phyloP scores from a whole-genome alignment of 2,113 vertebrate species.

The Saccopteryx leptura region DNA sequence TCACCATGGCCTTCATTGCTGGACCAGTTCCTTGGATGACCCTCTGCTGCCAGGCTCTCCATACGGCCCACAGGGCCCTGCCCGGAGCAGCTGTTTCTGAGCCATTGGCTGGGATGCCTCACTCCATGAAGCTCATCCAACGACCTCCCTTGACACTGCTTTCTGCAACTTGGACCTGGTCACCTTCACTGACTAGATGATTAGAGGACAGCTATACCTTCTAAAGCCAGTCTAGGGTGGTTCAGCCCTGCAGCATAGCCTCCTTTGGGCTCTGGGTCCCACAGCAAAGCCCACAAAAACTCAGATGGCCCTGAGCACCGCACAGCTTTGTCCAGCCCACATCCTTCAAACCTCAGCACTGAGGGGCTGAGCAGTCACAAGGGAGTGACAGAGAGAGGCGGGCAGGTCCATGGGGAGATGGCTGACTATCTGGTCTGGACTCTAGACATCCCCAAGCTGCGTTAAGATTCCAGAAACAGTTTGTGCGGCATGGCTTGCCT shows the following conservation, averaged over 20 bases:
- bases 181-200: not conserved
- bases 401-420: too few relatives aligned
- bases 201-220: not conserved
- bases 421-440: not conserved
- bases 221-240: not conserved
- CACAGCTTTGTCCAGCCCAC: not conserved
- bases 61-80: not conserved
- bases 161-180: not conserved
- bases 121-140: not conserved
- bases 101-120: not conserved
- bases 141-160: not conserved
- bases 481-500: rapidly evolving
- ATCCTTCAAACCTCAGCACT: not conserved
- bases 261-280: rapidly evolving
- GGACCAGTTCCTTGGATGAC: not conserved
- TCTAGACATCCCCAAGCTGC: not conserved
- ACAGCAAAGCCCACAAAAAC: not conserved
- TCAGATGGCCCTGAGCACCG: too few relatives aligned
- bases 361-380: rapidly evolving
- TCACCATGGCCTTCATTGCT: not conserved
- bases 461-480: not conserved
- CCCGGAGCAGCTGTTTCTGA: not conserved
- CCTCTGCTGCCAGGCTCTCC: not conserved
- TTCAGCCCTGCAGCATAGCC: not conserved
- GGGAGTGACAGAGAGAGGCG: not conserved